Base-by-base conservation (phyloP, 2,113 vertebrate genomes). In the Hystrix cristata region DNA sequence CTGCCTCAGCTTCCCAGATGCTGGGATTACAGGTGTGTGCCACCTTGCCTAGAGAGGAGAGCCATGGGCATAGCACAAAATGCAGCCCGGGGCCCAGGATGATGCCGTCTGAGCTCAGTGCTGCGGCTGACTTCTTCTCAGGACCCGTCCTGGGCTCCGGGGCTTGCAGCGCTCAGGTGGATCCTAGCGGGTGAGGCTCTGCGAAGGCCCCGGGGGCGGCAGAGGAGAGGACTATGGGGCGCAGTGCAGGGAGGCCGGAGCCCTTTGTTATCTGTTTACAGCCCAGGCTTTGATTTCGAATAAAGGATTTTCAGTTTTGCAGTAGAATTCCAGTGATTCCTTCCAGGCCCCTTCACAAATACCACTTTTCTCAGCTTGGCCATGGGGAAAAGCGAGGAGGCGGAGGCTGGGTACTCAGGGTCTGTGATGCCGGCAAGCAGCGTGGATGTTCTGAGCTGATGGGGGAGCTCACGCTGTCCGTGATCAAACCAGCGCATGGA, bases 31-130 rank as follows among this genome's bases (percentile, higher is more conserved):
- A 48, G 23, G 72, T 48, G 11, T 76, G 12, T 48, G 72, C 43
- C 25, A 8, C 25, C 43, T 29, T 25, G 11, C 72, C 5, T 76
- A 48, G 23, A 31, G 19, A 85, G 59, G 65, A 65, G 34, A 43
- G 6, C 29, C 31, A 16, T 91, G n/a, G 18, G 53, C 3, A 16
- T 4, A 62, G 59, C 69, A 10, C 38, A 55, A 12, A 89, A 4
- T 18, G 5, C 71, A 64, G 46, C 60, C n/a, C 29, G 60, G 9
- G 23, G n/a, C 15, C 27, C 31, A 78, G 51, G 7, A 16, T 5
- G 3, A 21, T 0, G 4, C 3, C 6, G 11, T 15, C 4, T 19
- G 34, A 18, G 3, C 12, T 18, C 43, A 3, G 0, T 59, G 51
- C 53, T 15, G 62, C 2, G 14, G 11, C 53, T 92, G 53, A 76